phyloP scores from a whole-genome alignment of 2,113 vertebrate genomes.

The Tonatia bakeri region DNA sequence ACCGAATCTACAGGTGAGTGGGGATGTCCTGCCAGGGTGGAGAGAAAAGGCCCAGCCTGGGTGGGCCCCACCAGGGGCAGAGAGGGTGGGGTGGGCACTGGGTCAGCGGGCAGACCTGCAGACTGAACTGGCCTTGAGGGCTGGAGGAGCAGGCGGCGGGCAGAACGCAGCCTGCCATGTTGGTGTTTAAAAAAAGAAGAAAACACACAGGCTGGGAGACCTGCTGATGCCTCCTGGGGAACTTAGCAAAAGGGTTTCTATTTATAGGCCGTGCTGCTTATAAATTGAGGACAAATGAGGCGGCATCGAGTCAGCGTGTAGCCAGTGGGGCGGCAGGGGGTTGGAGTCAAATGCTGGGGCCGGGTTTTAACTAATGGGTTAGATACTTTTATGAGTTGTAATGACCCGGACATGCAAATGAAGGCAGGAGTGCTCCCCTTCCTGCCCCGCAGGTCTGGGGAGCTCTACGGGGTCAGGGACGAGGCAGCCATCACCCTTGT shows the following conservation, averaged over 20 bases:
- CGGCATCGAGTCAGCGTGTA: conserved; percentile 28
- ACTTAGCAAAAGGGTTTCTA: conserved; percentile 66
- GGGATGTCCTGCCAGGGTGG: fast-evolving
- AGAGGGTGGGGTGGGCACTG: too few species aligned
- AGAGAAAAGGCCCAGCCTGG: too few species aligned
- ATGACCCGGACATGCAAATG: conserved; percentile 58
- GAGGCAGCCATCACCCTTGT: background rate
- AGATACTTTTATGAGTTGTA: conserved; percentile 42
- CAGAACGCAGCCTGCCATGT: background rate
- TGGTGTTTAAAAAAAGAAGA: conserved; percentile 13
- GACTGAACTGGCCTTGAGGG: background rate
- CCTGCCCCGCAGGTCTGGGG: background rate
- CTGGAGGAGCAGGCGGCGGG: background rate
- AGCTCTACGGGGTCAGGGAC: background rate
- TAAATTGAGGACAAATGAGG: conserved; percentile 69
- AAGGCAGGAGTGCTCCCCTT: background rate
- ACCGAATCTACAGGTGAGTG: conserved; percentile 97
- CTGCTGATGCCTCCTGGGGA: conserved; percentile 59
- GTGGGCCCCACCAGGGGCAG: fast-evolving
- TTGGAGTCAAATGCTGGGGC: conserved; percentile 47
- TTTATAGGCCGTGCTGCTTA: conserved; percentile 70
- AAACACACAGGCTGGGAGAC: conserved; percentile 51
- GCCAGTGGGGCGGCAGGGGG: background rate
- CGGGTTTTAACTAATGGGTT: conserved; percentile 54
- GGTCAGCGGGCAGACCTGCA: background rate